Conservation (phyloP, 1,140 invertebrate genomes). For the Belonocnema kinseyi region DNA sequence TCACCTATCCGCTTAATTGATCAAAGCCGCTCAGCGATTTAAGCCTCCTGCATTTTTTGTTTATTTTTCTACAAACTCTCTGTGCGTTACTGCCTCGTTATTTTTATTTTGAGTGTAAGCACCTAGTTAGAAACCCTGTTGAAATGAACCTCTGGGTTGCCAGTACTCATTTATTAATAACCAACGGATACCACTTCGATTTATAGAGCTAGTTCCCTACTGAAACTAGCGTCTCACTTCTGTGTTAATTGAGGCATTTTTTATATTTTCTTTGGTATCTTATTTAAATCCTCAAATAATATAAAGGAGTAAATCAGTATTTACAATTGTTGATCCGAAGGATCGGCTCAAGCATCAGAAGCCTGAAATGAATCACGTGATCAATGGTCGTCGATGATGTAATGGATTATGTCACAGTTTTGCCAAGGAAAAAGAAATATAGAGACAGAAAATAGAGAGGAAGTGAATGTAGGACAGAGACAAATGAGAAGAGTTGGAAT, state of each 20-base stretch:
- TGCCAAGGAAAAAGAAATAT: slow-evolving; percentile 14
- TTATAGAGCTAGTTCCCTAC: background rate
- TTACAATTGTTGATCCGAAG: background rate
- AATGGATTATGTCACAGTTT: slow-evolving; percentile 12
- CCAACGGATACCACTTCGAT: background rate
- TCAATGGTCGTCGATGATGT: slow-evolving; percentile 31
- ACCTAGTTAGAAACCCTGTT: background rate
- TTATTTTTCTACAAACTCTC: background rate
- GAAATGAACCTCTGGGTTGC: slow-evolving; percentile 21
- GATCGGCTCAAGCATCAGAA: slow-evolving; percentile 2
- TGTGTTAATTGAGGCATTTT: slow-evolving; percentile 11
- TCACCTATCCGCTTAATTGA: background rate
- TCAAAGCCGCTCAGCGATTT: background rate
- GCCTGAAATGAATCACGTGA: slow-evolving; percentile 19
- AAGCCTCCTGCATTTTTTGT: background rate
- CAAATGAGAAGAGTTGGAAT: slow-evolving; percentile 30
- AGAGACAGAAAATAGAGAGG: slow-evolving; percentile 1
- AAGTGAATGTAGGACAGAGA: slow-evolving; percentile 10
- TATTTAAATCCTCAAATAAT: too few species aligned
- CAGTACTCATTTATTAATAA: background rate
- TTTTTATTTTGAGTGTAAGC: background rate
- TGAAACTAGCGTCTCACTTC: slow-evolving; percentile 1
- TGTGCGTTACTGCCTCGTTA: slow-evolving; percentile 13
- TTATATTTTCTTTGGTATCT: background rate
- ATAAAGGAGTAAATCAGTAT: background rate